Base-by-base conservation (phyloP, 2,888 invertebrate genomes). In the Euzophera pinguis region DNA sequence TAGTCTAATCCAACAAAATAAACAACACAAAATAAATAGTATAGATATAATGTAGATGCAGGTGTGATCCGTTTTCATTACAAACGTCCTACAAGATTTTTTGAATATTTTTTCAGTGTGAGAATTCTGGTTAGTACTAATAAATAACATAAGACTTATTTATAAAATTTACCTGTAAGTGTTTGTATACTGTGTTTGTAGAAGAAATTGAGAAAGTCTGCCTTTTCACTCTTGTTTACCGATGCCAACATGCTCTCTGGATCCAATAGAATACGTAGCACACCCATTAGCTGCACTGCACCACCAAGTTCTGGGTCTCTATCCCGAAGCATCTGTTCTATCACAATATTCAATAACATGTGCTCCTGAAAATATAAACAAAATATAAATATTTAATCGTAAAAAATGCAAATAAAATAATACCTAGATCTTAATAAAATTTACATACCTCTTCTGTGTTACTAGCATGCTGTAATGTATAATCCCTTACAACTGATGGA, bases 161-260 rank as follows among this genome's bases (percentile, higher is more conserved):
- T n/a, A 47, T 8, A 51, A 55, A 29, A 80, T 91, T 88, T 90
- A 96, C 96, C 95, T 90, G 98, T 97, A 68, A 99, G 92, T 52
- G 97, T 96, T 81, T 98, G 97, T 92, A 99, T 97, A 91, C 98
- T 98, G 88, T 98, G 96, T 84, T 98, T 98, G 91, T 99, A 99
- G 90, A 99, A 99, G 86, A 98, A 98, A 84, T 96, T 97, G 53
- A 99, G 93, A 84, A 99, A 99, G 84, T 99, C 99, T 13, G 97
- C 96, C 86, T 99, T 99, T 91, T 99, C 99, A 53, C 97, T 96
- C 88, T 98, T 98, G 84, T 97, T 97, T 52, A 95, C 94, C 52
- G 96, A 94, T 53, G 97, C 95, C 61, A 99, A 91, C 99, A 99
- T 99, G 82, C 99, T 99, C 83, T 99, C 99, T 6, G 99, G 99